phyloP scores from a whole-genome alignment of 2,888 invertebrate genomes.

The Oscheius myriophilus region DNA sequence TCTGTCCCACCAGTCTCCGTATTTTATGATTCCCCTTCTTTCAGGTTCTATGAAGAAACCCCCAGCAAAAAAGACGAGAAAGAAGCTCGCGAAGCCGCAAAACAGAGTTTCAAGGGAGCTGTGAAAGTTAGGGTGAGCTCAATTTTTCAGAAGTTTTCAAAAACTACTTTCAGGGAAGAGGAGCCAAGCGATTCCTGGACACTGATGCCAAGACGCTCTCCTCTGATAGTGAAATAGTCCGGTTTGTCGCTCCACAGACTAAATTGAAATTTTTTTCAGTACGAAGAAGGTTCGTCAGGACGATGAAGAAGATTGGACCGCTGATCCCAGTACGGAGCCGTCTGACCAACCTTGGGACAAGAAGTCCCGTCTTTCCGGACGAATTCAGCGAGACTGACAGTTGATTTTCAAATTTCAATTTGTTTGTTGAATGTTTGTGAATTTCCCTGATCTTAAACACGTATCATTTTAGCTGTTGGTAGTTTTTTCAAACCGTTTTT shows the following conservation, averaged over 20 bases:
- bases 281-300: background rate
- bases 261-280: slow-evolving; percentile 1
- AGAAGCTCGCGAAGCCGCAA: slow-evolving; percentile 7
- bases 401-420: no score
- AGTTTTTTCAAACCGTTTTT: no score
- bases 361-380: no score
- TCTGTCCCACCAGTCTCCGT: no score
- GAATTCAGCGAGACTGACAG: no score
- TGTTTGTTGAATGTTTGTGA: no score
- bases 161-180: slow-evolving; percentile 36
- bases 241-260: background rate
- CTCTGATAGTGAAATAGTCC: background rate
- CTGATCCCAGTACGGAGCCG: background rate
- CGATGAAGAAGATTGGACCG: background rate
- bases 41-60: slow-evolving; percentile 35
- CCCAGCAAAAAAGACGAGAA: slow-evolving; percentile 30
- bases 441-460: no score
- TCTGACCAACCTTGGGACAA: background rate
- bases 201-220: slow-evolving; percentile 7
- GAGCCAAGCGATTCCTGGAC: slow-evolving; percentile 32
- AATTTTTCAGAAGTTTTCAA: background rate
- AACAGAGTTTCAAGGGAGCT: slow-evolving; percentile 34
- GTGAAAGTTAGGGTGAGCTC: slow-evolving; percentile 22
- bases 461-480: no score
- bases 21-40: slow-evolving; percentile 32